Base-by-base conservation (phyloP, 2,113 vertebrate genomes). In the Zingel zingel region DNA sequence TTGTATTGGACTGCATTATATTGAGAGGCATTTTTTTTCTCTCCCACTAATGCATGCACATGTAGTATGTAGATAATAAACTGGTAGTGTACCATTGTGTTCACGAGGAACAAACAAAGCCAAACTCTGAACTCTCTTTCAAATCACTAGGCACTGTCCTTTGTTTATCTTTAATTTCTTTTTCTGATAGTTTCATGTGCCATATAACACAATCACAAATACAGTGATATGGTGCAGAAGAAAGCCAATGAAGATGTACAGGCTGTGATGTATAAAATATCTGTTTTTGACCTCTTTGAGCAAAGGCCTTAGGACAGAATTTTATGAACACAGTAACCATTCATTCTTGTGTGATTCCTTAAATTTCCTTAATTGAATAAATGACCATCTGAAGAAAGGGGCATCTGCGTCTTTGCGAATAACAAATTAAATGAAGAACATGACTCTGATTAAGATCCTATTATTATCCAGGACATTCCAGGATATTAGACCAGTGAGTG, bases 401-500 rank as follows among this genome's bases (percentile, higher is more conserved):
- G 74, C 88, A 83, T 91, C 79, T 83, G 82, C 82, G 56, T 90
- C 67, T 81, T 82, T 59, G 58, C 63, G 18, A 92, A 68, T 82
- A 85, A 89, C 79, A 94, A 95, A 96, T 95, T 88, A 53, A 95
- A 94, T 94, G 66, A 95, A 83, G 77, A 94, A 91, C 93, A 95
- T 95, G 95, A 95, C 94, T 95, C 90, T 91, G 85, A 95, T 96
- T 96, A 95, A 58, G 82, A 81, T 18, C 51, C 64, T 67, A 48
- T 90, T 92, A n/a, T n/a, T n/a, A n/a, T n/a, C 58, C 86, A 93
- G 90, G 84, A 96, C 94, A 95, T 96, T 96, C 95, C 95, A 78
- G 68, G 81, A 86, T 88, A 94, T 95, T 94, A 94, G 87, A 84
- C 53, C 63, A 86, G 85, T 90, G 88, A 95, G 88, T 84, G 91